Evolutionary conservation across 2,113 vertebrate species (phyloP).

Genomic region (Herpetotheres cachinnans): DNA sequence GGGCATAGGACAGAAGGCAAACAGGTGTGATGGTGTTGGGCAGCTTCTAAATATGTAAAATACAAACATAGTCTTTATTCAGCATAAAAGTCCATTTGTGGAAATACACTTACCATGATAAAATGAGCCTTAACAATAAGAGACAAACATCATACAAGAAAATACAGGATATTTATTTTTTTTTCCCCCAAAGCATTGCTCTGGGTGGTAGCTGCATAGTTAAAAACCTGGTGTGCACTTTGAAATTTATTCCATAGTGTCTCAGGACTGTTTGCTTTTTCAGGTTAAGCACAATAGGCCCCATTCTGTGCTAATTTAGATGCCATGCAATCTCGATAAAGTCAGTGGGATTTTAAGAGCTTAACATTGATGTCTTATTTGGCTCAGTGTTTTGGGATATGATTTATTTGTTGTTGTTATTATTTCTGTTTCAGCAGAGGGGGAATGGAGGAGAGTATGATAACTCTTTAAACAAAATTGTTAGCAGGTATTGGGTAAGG

Average conservation of each 20-base stretch:
- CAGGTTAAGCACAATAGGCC: not conserved
- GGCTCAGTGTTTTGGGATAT: not conserved
- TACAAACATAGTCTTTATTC: not conserved
- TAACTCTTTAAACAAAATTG: not conserved
- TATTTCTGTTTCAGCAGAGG: not conserved
- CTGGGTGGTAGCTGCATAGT: not conserved
- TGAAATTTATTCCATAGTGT: not conserved
- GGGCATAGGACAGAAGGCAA: not conserved
- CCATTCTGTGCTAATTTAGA: not conserved
- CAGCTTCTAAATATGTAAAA: not conserved
- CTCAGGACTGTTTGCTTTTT: not conserved
- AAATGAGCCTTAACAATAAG: slow-evolving; percentile 6
- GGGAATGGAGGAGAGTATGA: not conserved
- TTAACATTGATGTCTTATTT: not conserved
- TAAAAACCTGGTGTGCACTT: not conserved
- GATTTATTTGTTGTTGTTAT: not conserved
- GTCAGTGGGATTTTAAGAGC: not conserved
- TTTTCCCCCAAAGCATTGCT: not conserved
- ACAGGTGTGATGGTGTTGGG: not conserved
- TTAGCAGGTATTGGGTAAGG: not conserved
- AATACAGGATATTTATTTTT: not conserved
- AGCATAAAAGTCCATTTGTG: not conserved
- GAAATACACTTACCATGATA: not conserved
- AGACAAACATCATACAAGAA: not conserved
- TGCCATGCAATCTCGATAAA: not conserved